Base-by-base conservation (phyloP, 2,888 invertebrate species). In the Orthonevra nobilis region DNA sequence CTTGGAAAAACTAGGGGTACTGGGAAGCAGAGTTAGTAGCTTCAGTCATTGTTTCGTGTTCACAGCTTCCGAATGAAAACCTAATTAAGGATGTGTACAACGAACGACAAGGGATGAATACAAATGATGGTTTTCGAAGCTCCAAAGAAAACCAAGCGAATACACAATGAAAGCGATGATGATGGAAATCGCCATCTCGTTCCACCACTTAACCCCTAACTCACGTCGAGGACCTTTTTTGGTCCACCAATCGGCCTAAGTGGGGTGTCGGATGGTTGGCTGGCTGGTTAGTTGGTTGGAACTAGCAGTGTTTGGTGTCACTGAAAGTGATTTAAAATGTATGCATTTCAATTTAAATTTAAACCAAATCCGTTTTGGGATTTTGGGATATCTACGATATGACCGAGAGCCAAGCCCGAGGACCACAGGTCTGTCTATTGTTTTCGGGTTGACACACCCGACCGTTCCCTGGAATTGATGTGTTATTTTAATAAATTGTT, bases 71-170 rank as follows among this genome's bases (percentile, higher is more conserved):
- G 46, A 77, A 72, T 72, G 60, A 72, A 64, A 72, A 77, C 72
- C 64, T 77, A 77, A 77, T 77, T 66, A 77, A 66, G 77, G 58
- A 72, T 66, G 64, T 77, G 56, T 64, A 64, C 42, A 64, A 64
- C 60, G 72, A 52, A 44, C 46, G 46, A 72, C 77, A 46, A 52
- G 34, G 64, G 54, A 66, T 77, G 77, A 77, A 77, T 77, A 72
- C 52, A 72, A 77, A 77, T 77, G 34, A 58, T 64, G 58, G 46
- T 68, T 60, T 17, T 28, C 9, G 6, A 52, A 34, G 12, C n/a
- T n/a, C n/a, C n/a, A 44, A 61, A 10, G 10, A 36, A 23, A 40
- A 48, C 10, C 54, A 42, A 14, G 15, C 15, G 7, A 54, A 54
- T 12, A 36, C 50, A 50, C 34, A 56, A 26, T 20, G 48, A 5